Evolutionary conservation across 2,797 vertebrate species (phyloP), one percentile per base, ranked within the genome.

Genomic region (Betta splendens): DNA sequence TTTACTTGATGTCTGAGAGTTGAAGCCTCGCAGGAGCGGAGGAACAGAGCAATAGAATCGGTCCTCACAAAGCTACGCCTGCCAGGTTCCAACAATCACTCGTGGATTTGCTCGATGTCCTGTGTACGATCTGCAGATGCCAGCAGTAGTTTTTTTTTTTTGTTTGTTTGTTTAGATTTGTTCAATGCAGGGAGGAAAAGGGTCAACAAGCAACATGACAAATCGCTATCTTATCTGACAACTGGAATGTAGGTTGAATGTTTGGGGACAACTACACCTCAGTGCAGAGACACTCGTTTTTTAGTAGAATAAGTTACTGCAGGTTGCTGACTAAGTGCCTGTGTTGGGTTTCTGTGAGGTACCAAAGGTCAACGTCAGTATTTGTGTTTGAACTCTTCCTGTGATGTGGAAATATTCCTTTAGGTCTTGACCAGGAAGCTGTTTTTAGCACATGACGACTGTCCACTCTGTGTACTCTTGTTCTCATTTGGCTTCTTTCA

Each of bases 11-110:
- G 80, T 85, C 84, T 88, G 88, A 94, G 90, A 93, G 92, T 84
- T 90, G 80, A 87, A 93, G 93, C 93, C 92, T 92, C 93, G 93
- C 91, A 81, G 87, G 91, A 90, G 92, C 60, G 72, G 61, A 92
- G 91, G 87, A 90, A 90, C 92, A 88, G 90, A 75, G 67, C 59
- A 22, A 45, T 44, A 33, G 16, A 92, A 86, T 49, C 86, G 91
- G 78, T 78, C 72, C 69, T 89, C 85, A 74, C 84, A 66, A 90
- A 93, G 91, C 91, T 92, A 85, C 88, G 25, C 85, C 84, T 86
- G 86, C 84, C 85, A 73, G 0, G 74, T 89, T n/a, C 86, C 85
- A 80, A 86, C 87, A 85, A 79, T 88, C 80, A 88, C 87, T 91
- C 81, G 89, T 84, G 68, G 90, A 86, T 89, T 88, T 88, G 89